Percentiles rank a stretch among this genome's conserved stretches.
Conservation (phyloP, 2,888 invertebrate species). For the Yponomeuta malinellus region DNA sequence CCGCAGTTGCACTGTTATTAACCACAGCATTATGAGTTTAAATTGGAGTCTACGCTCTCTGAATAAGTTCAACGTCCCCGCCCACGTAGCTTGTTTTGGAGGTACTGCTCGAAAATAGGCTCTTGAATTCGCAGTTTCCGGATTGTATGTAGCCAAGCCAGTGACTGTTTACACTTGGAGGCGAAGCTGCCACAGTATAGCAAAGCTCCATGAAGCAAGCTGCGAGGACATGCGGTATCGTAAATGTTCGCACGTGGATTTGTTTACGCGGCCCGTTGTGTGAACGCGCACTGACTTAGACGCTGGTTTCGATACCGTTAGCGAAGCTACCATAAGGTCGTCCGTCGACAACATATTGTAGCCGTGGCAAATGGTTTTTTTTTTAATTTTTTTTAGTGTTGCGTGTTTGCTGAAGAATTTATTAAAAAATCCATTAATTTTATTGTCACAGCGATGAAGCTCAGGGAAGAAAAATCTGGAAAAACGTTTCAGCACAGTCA, state of each 20-base stretch:
- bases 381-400: not conserved
- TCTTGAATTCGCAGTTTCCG: slow-evolving; percentile 9
- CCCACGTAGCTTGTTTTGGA: slow-evolving; percentile 10
- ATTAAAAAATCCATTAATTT: too few relatives aligned
- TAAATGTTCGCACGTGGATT: not conserved
- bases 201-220: not conserved
- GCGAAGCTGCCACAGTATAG: slow-evolving; percentile 1
- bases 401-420: not conserved
- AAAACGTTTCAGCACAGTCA: not conserved
- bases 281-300: slow-evolving; percentile 2
- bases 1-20: slow-evolving; percentile 4
- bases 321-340: slow-evolving; percentile 10
- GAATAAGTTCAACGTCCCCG: slow-evolving; percentile 10
- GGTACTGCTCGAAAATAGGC: slow-evolving; percentile 8
- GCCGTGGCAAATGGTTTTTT: slow-evolving; percentile 3
- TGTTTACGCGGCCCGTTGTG: slow-evolving; percentile 10
- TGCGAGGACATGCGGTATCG: not conserved
- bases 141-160: not conserved
- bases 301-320: slow-evolving; percentile 7
- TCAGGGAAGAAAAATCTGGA: too few relatives aligned
- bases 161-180: slow-evolving; percentile 2
- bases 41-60: slow-evolving; percentile 8
- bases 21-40: not conserved
- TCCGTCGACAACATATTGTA: slow-evolving; percentile 1
- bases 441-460: too few relatives aligned